Evolutionary conservation across 1,140 invertebrate species (phyloP).

Genomic region (Sitophilus oryzae): DNA sequence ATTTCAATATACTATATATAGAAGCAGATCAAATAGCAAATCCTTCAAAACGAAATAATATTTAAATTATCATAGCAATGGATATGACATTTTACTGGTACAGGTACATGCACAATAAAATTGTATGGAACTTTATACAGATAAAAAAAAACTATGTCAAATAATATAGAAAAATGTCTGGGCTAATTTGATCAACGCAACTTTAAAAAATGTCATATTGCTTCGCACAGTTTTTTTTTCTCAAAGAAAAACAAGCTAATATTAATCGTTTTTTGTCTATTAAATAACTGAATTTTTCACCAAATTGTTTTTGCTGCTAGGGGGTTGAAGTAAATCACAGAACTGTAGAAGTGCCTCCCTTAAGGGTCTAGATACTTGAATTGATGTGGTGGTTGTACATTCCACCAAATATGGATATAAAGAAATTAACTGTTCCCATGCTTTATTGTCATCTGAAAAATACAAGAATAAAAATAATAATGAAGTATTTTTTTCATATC

Average conservation of each 20-base stretch:
- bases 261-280: constrained; percentile 4
- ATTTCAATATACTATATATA: no score
- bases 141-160: not conserved
- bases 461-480: constrained; percentile 16
- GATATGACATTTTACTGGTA: not conserved
- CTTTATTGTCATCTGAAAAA: constrained; percentile 70
- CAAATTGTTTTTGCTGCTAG: constrained; percentile 37
- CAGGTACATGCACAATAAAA: not conserved
- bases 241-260: not conserved
- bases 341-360: constrained; percentile 84
- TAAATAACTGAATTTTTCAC: constrained; percentile 23
- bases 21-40: no score
- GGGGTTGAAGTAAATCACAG: constrained; percentile 74
- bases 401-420: constrained; percentile 88
- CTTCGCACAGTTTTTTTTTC: not conserved
- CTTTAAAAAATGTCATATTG: constrained; percentile 1
- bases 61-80: not conserved
- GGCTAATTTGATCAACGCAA: constrained; percentile 2
- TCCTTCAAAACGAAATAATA: no score
- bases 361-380: constrained; percentile 75
- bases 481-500: no score
- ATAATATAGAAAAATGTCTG: not conserved
- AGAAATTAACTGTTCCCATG: constrained; percentile 88
- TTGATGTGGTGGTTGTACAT: constrained; percentile 71
- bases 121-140: not conserved